Percentiles rank a stretch among this genome's conserved stretches.
Evolutionary conservation across 2,888 invertebrate species (phyloP).

Genomic region (Hoplodrina blanda): DNA sequence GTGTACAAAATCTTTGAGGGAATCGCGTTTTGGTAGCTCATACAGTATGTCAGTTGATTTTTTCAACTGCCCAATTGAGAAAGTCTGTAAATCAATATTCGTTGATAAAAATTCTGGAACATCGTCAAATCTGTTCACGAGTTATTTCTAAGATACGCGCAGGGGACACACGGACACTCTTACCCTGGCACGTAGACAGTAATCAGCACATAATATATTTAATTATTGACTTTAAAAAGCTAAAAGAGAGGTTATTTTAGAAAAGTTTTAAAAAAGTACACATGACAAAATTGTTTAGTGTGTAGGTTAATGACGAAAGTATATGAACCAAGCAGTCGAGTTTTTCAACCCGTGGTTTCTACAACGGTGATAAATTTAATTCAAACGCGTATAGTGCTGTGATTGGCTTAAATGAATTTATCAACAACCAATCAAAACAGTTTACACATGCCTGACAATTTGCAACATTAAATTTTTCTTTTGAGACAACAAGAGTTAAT

Average conservation of each 20-base stretch:
- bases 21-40: too few species aligned
- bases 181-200: constrained; percentile 60
- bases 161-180: constrained; percentile 22
- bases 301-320: background rate
- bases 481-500: too few species aligned
- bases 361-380: too few species aligned
- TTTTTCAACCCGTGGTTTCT: background rate
- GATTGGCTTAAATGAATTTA: too few species aligned
- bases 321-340: background rate
- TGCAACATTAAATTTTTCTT: too few species aligned
- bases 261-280: constrained; percentile 63
- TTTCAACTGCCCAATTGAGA: too few species aligned
- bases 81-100: too few species aligned
- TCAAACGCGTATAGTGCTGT: too few species aligned
- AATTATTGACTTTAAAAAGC: constrained; percentile 55
- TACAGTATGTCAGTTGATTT: too few species aligned
- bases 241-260: constrained; percentile 72
- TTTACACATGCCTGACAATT: too few species aligned
- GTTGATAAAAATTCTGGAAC: background rate
- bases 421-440: too few species aligned
- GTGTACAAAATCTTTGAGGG: too few species aligned
- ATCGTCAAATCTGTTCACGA: constrained; percentile 29
- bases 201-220: constrained; percentile 62
- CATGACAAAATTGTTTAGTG: constrained; percentile 11
- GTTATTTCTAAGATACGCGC: constrained; percentile 26